phyloP scores from a whole-genome alignment of 2,797 vertebrate species.

The Hippoglossus hippoglossus region DNA sequence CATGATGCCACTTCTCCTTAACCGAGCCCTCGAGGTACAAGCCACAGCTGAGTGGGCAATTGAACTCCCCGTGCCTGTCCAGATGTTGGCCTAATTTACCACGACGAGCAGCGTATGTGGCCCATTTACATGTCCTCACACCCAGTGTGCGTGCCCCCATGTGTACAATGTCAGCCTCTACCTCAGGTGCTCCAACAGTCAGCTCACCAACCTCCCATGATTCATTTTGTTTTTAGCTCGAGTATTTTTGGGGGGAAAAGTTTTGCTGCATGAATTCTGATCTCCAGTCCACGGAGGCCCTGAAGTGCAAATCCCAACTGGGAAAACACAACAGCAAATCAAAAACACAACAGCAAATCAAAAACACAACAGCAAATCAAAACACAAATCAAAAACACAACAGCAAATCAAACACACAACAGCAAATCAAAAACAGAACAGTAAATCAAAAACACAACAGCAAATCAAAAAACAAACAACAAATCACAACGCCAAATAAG shows the following conservation, averaged over 20 bases:
- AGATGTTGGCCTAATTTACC: constrained; percentile 86
- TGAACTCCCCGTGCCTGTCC: constrained; percentile 72
- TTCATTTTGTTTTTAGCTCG: constrained; percentile 26
- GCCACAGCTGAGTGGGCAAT: constrained; percentile 77
- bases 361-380: too few species aligned
- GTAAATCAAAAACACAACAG: too few species aligned
- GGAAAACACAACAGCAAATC: too few species aligned
- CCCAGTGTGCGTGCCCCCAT: constrained; percentile 54
- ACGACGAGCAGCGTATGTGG: constrained; percentile 76
- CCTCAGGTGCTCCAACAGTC: constrained; percentile 53
- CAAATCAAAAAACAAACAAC: too few species aligned
- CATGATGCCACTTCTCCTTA: constrained; percentile 59
- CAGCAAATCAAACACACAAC: too few species aligned
- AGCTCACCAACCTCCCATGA: constrained; percentile 20
- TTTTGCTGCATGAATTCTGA: too few species aligned
- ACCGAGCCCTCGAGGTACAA: constrained; percentile 66
- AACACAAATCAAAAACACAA: too few species aligned
- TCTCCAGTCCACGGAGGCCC: too few species aligned
- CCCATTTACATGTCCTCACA: constrained; percentile 72
- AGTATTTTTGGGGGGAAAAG: neutral
- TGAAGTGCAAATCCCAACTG: too few species aligned
- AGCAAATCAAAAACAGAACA: too few species aligned
- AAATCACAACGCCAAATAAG: too few species aligned
- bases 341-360: too few species aligned
- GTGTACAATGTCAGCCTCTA: constrained; percentile 52